phyloP scores from a whole-genome alignment of 2,888 invertebrate genomes.

The Callimorpha dominula region DNA sequence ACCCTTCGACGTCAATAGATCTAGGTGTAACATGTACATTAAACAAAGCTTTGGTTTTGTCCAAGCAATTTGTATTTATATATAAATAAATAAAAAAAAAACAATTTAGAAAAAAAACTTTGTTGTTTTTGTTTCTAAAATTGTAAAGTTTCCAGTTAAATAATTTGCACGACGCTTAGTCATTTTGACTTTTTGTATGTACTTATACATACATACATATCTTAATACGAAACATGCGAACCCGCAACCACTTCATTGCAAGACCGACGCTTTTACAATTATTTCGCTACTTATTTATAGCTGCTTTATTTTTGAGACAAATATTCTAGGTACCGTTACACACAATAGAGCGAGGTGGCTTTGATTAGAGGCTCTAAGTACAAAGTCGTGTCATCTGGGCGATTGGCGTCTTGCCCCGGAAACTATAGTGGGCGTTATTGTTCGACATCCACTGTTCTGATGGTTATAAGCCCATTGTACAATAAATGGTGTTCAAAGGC shows the following conservation, averaged over 20 bases:
- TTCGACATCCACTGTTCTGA: slow-evolving; percentile 16
- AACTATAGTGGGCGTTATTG: slow-evolving; percentile 47
- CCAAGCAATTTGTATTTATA: too few relatives aligned
- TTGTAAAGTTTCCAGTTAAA: too few relatives aligned
- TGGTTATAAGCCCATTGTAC: slow-evolving; percentile 14
- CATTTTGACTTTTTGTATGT: too few relatives aligned
- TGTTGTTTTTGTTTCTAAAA: too few relatives aligned
- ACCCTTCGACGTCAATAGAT: too few relatives aligned
- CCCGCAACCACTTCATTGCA: not conserved
- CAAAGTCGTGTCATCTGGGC: slow-evolving; percentile 34
- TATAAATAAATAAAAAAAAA: too few relatives aligned
- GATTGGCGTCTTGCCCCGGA: slow-evolving; percentile 31
- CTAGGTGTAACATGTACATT: too few relatives aligned
- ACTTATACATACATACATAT: too few relatives aligned
- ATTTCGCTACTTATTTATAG: not conserved
- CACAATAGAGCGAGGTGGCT: slow-evolving; percentile 26
- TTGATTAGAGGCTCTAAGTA: slow-evolving; percentile 28
- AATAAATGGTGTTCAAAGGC: slow-evolving; percentile 6
- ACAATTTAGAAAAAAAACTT: too few relatives aligned
- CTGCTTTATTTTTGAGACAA: not conserved
- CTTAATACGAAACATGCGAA: not conserved
- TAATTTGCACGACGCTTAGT: too few relatives aligned
- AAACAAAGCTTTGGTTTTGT: too few relatives aligned
- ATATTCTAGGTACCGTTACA: slow-evolving; percentile 10
- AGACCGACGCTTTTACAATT: not conserved